These are phyloP conservation scores for Beris chalybata DNA, from an alignment of 2,888 invertebrate species.

Conservation along the genomic window DNA sequence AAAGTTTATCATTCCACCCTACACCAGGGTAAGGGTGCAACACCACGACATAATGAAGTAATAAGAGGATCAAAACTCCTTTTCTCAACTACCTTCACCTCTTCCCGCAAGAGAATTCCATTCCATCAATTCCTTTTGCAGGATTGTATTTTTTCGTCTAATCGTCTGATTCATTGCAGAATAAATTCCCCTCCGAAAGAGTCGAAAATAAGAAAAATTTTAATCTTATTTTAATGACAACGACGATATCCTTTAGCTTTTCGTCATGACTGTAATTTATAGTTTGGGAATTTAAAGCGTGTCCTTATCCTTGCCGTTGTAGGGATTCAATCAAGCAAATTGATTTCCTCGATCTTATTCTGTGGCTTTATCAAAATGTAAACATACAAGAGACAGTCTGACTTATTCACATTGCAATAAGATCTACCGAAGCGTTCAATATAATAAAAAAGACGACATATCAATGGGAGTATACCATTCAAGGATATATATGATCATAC, in stretches of 20 bases:
- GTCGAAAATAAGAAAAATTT: slow-evolving; percentile 19
- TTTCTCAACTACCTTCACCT: neutral
- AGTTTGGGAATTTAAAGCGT: no score
- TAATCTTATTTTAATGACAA: slow-evolving; percentile 36
- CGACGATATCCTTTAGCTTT: slow-evolving; percentile 13
- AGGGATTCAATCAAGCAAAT: slow-evolving; percentile 20
- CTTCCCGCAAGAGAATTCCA: neutral
- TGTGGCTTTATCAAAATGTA: slow-evolving; percentile 16
- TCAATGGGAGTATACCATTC: slow-evolving; percentile 24
- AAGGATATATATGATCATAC: slow-evolving; percentile 26
- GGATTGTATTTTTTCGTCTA: slow-evolving; percentile 3
- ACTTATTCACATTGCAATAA: neutral
- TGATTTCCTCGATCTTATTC: slow-evolving; percentile 4
- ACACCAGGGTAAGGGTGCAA: neutral
- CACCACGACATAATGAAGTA: slow-evolving; percentile 41
- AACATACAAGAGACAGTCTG: neutral
- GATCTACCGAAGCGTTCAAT: slow-evolving; percentile 3
- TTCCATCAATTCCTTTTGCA: neutral
- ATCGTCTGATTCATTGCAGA: slow-evolving; percentile 30
- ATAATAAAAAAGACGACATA: slow-evolving; percentile 24
- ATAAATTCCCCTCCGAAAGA: slow-evolving; percentile 1
- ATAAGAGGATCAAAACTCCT: slow-evolving; percentile 44
- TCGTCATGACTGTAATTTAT: neutral
- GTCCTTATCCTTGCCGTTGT: no score
- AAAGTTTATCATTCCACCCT: neutral